phyloP scores from a whole-genome alignment of 2,797 vertebrate genomes.

The Bryconaethiops microstoma region DNA sequence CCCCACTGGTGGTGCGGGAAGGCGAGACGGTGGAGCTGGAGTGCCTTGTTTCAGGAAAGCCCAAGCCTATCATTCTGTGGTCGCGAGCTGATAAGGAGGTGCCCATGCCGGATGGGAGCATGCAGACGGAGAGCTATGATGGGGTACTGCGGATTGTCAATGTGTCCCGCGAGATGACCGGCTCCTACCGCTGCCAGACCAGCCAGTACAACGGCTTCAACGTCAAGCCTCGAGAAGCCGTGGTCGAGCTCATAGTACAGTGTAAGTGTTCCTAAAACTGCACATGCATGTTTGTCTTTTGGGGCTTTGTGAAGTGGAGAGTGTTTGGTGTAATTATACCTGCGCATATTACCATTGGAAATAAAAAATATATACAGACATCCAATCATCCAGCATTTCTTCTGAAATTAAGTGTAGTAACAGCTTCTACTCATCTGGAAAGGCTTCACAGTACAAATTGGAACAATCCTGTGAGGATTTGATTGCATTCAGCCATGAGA shows the following conservation, averaged over 20 bases:
- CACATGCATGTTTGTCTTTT: no score
- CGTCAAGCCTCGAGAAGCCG: conserved; percentile 88
- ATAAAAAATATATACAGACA: no score
- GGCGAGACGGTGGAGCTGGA: conserved; percentile 91
- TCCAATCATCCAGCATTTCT: no score
- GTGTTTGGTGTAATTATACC: no score
- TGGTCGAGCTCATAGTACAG: conserved; percentile 91
- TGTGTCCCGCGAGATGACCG: conserved; percentile 89
- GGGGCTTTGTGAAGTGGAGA: no score
- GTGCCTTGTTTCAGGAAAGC: conserved; percentile 95
- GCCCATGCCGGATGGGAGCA: conserved; percentile 90
- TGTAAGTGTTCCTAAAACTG: conserved; percentile 83
- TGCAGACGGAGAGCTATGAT: conserved; percentile 90
- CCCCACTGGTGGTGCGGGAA: conserved; percentile 87
- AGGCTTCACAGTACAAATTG: no score
- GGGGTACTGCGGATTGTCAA: conserved; percentile 91
- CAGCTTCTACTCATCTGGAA: no score
- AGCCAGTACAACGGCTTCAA: conserved; percentile 98
- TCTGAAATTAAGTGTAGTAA: no score
- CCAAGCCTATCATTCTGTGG: conserved; percentile 96
- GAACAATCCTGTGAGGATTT: no score
- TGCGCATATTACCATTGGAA: no score
- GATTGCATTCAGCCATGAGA: no score
- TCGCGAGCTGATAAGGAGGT: conserved; percentile 90
- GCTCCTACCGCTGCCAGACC: conserved; percentile 90